Evolutionary conservation across 1,140 invertebrate species (phyloP), one percentile per base, ranked within the genome.

Genomic region (Papilio polytes): DNA sequence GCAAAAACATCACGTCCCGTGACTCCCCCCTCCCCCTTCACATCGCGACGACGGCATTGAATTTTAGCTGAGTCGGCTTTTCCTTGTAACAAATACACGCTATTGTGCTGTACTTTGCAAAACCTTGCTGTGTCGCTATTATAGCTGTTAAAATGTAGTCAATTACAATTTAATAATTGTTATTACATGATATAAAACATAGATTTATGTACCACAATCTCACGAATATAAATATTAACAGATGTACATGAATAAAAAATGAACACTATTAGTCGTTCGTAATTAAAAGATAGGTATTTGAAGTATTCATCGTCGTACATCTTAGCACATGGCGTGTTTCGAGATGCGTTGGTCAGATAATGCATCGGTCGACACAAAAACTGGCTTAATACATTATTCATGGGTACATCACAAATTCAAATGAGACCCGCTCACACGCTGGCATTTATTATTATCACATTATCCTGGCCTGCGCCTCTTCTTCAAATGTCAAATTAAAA

Each of bases 31-130:
- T 3, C 20, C 20, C 9, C 20, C 26, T 0, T n/a, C 76, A 41
- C 51, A 41, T 31, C 53, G 53, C 76, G 31, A 31, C 48, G 48
- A 51, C 36, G 56, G 53, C 26, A 78, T 78, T 78, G 56, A 78
- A 41, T 78, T 78, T 78, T 53, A 22, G 74, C 74, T 77, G 74
- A 48, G 46, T 77, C 3, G 13, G 51, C 51, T 77, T 56, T 77
- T 77, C 74, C 51, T 77, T 56, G 51, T 56, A 77, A 56, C 74
- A 77, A 77, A 53, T 31, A 53, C 18, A 26, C 18, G 20, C 20
- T 31, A 76, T 78, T 78, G 56, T 78, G 53, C 76, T 59, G 26
- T 48, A 41, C 13, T 44, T 66, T 31, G 26, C 13, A 15, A 31
- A 66, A 70, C 6, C 26, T 70, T 63, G 63, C 63, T 70, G 63